Evolutionary conservation across 2,797 vertebrate genomes (phyloP), one percentile per base, ranked within the genome.

Genomic region (Phrynocephalus vlangalii): DNA sequence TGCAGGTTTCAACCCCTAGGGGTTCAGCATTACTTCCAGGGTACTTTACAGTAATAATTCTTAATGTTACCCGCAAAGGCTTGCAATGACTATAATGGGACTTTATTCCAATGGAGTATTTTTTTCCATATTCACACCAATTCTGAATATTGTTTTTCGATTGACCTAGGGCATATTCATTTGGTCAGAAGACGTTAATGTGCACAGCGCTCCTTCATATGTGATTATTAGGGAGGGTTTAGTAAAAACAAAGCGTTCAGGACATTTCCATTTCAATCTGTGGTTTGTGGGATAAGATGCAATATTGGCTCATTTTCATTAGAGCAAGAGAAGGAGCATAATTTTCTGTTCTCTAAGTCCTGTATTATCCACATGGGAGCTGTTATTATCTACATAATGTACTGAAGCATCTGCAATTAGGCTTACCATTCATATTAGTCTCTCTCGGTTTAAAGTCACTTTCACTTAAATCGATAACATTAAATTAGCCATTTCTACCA

Each of bases 331-430:
- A 67, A 38, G 38, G 91, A 94, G 91, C 82, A 81, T 91, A 93
- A 96, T 95, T 95, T 96, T 93, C 89, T 90, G 79, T 91, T 82
- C 79, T 94, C 88, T 93, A 95, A 93, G 86, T 91, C 88, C 87
- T 92, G 63, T 84, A 87, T 94, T 92, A 92, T 84, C 90, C 95
- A 90, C 91, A 81, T 0, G 87, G 93, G 93, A 95, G 89, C 79
- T 82, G 77, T 89, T 95, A 92, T 95, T 95, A 95, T 94, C 91
- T 94, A 89, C 90, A 93, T 93, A 96, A 95, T 92, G 86, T 95
- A 93, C 90, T 92, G 92, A 93, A 82, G 87, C 90, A 91, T 95
- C 92, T 92, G 89, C 91, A 95, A 94, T 95, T 94, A 95, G 90
- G 86, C 90, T 93, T 92, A 88, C 91, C 89, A 90, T 92, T 95